These are phyloP conservation scores for Sogatella furcifera DNA, from an alignment of 1,140 invertebrate genomes.

Conservation along the genomic window DNA sequence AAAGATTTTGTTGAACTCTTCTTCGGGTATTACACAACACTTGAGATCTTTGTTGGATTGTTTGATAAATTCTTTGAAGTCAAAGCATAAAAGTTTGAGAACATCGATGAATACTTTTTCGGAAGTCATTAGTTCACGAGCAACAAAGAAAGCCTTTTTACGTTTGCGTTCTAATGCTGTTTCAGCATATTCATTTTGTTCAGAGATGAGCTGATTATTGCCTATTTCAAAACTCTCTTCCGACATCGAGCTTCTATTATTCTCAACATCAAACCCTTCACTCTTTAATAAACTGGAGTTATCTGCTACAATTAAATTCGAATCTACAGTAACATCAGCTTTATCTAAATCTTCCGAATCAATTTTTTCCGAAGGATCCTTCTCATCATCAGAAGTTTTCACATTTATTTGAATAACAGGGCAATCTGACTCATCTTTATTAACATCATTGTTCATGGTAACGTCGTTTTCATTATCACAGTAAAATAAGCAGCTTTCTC, in stretches of 20 bases:
- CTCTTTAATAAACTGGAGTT: neutral
- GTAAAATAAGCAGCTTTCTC: conserved; percentile 18
- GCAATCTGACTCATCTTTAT: conserved; percentile 12
- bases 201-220: neutral
- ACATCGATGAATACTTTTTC: conserved; percentile 60
- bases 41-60: conserved; percentile 34
- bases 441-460: conserved; percentile 4
- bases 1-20: conserved; percentile 45
- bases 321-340: neutral
- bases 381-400: neutral
- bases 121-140: conserved; percentile 54
- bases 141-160: conserved; percentile 43
- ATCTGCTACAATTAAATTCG: neutral
- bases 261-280: neutral
- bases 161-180: conserved; percentile 27
- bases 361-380: neutral
- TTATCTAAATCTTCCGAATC: neutral
- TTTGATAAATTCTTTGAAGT: conserved; percentile 46
- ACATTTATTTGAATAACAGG: conserved; percentile 4
- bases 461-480: conserved; percentile 5
- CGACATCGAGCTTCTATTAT: conserved; percentile 16
- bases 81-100: conserved; percentile 53
- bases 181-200: conserved; percentile 12
- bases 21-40: conserved; percentile 37
- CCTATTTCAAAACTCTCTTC: conserved; percentile 8